Conservation (phyloP, 2,888 invertebrate species). For the Neria commutata region DNA sequence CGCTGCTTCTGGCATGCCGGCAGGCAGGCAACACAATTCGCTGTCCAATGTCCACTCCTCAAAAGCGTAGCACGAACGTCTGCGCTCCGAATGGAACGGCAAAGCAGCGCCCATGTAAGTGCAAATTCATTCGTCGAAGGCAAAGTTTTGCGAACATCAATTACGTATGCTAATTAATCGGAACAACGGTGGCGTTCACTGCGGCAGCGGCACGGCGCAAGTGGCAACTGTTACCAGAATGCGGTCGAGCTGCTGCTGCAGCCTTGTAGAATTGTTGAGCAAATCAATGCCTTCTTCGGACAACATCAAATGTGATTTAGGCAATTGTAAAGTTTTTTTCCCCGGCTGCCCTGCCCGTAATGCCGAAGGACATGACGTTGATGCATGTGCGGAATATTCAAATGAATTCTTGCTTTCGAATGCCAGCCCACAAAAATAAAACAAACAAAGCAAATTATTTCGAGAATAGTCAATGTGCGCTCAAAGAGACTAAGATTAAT, state of each 20-base stretch:
- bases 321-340: conserved; percentile 14
- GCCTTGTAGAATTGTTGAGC: neutral
- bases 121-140: conserved; percentile 42
- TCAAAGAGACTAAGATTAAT: too few relatives aligned
- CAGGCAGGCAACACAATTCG: conserved; percentile 5
- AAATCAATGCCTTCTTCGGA: conserved; percentile 13
- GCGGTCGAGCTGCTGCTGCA: neutral
- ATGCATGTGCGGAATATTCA: conserved; percentile 7
- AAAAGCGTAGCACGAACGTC: too few relatives aligned
- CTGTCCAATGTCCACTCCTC: too few relatives aligned
- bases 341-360: too few relatives aligned
- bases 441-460: too few relatives aligned
- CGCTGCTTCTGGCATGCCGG: conserved; percentile 9
- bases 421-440: too few relatives aligned
- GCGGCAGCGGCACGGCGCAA: conserved; percentile 12
- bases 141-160: conserved; percentile 56
- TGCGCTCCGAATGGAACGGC: conserved; percentile 3
- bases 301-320: conserved; percentile 9
- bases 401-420: conserved; percentile 8
- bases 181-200: conserved; percentile 38
- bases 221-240: conserved; percentile 11
- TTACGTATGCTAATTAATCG: conserved; percentile 59
- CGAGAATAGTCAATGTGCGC: too few relatives aligned
- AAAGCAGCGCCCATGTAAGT: conserved; percentile 29
- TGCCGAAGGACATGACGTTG: conserved; percentile 18